phyloP scores from a whole-genome alignment of 1,140 invertebrate species.

The Oncopeltus fasciatus region DNA sequence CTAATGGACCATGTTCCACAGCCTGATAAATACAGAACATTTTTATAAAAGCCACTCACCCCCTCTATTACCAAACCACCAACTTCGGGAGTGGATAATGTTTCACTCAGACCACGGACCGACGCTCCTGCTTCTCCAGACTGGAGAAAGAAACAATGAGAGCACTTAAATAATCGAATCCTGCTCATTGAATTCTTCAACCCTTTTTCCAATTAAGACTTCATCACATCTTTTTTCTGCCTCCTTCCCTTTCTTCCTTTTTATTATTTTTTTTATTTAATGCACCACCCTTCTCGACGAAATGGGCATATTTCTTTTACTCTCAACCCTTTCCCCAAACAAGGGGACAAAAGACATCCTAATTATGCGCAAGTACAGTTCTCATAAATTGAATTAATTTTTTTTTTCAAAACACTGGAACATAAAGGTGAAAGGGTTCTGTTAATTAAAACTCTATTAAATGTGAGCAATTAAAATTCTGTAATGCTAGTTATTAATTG shows the following conservation, averaged over 20 bases:
- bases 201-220: slow-evolving; percentile 3
- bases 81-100: too few relatives aligned
- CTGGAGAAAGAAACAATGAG: background rate
- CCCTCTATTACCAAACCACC: too few relatives aligned
- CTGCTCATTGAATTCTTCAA: background rate
- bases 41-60: too few relatives aligned
- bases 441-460: slow-evolving; percentile 8
- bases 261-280: slow-evolving; percentile 9
- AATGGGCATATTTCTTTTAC: slow-evolving; percentile 10
- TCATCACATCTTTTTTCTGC: slow-evolving; percentile 1
- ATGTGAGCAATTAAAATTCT: slow-evolving; percentile 7
- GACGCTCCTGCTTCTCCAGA: background rate
- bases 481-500: background rate
- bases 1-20: too few relatives aligned
- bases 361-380: slow-evolving; percentile 11
- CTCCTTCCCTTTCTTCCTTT: background rate
- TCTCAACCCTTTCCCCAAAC: slow-evolving; percentile 9
- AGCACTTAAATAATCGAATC: slow-evolving; percentile 2
- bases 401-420: slow-evolving; percentile 3
- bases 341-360: slow-evolving; percentile 10
- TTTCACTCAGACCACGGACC: background rate
- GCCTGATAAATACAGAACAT: too few relatives aligned
- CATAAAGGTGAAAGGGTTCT: background rate
- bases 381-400: slow-evolving; percentile 11
- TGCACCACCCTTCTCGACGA: background rate